Evolutionary conservation across 2,797 vertebrate species (phyloP).

Genomic region (Enteromius afrohamiltoni): DNA sequence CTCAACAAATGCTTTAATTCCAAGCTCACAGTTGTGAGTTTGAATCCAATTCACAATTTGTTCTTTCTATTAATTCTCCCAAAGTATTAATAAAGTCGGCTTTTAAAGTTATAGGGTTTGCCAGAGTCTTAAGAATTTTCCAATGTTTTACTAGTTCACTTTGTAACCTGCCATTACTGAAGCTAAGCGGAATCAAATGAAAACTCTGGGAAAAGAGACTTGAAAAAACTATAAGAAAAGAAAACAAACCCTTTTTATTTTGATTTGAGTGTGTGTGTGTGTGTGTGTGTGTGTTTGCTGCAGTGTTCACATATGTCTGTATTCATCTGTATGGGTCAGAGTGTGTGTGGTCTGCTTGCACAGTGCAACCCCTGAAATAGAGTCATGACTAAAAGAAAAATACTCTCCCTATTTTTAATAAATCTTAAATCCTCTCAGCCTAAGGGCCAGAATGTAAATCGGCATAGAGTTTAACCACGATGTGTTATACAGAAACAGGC

Average conservation of each 20-base stretch:
- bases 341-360: slow-evolving; percentile 75
- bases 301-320: slow-evolving; percentile 47
- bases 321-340: slow-evolving; percentile 59
- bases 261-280: slow-evolving; percentile 39
- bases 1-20: not conserved
- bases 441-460: slow-evolving; percentile 65
- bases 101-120: not conserved
- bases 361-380: slow-evolving; percentile 72
- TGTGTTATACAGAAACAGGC: slow-evolving; percentile 68
- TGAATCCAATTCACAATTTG: not conserved
- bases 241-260: slow-evolving; percentile 48
- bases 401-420: slow-evolving; percentile 80
- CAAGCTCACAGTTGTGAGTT: not conserved
- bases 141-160: slow-evolving; percentile 3
- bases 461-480: slow-evolving; percentile 68
- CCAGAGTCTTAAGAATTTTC: not conserved
- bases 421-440: slow-evolving; percentile 77
- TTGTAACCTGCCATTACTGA: slow-evolving; percentile 6
- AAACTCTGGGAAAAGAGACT: slow-evolving; percentile 1
- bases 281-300: slow-evolving; percentile 38
- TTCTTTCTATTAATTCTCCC: not conserved
- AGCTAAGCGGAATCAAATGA: slow-evolving; percentile 9
- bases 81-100: not conserved
- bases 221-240: slow-evolving; percentile 35
- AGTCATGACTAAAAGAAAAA: slow-evolving; percentile 77